phyloP scores from a whole-genome alignment of 2,797 vertebrate genomes.

The Anniella stebbinsi region DNA sequence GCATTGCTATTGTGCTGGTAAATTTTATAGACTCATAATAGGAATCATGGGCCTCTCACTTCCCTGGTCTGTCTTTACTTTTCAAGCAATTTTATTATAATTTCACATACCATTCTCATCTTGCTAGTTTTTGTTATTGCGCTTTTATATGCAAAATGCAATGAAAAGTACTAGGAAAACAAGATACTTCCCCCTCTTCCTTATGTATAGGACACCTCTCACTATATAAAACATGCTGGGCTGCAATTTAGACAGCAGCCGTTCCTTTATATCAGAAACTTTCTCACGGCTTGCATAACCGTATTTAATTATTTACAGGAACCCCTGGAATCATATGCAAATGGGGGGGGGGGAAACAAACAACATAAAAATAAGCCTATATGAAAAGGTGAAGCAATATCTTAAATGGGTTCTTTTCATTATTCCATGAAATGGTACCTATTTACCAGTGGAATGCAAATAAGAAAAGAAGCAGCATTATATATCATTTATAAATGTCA shows the following conservation, averaged over 20 bases:
- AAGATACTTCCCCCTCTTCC: neutral
- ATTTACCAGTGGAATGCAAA: neutral
- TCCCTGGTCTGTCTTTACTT: constrained; percentile 1
- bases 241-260: neutral
- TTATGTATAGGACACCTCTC: neutral
- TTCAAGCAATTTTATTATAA: constrained; percentile 8
- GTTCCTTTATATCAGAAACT: neutral
- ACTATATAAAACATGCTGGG: neutral
- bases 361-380: neutral
- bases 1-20: neutral
- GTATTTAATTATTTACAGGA: neutral
- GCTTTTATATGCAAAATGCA: neutral
- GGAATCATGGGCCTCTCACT: neutral
- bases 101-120: neutral
- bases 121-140: neutral
- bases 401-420: neutral
- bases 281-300: neutral
- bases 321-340: neutral
- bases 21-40: constrained; percentile 2
- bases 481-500: neutral
- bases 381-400: neutral
- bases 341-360: neutral
- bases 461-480: neutral
- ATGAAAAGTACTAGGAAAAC: neutral
- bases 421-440: neutral